Evolutionary conservation across 1,140 invertebrate genomes (phyloP), one percentile per base, ranked within the genome.

Genomic region (Heliconius nattereri): DNA sequence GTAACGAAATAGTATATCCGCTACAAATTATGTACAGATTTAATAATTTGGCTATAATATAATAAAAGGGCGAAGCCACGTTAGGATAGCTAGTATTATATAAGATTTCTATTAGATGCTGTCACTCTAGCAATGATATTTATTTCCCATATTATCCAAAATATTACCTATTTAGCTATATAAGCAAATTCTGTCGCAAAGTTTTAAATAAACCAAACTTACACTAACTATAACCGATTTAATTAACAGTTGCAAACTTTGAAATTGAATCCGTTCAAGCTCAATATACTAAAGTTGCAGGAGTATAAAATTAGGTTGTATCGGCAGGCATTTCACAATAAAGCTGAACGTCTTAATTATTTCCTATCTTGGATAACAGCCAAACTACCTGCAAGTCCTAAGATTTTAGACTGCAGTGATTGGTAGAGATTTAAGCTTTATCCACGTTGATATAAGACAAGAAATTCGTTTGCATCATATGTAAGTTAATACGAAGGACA

Each of bases 301-400:
- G 57, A 29, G 60, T 66, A 26, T 29, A 16, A 66, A 66, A 66
- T 66, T 66, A 66, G 60, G 60, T 66, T 66, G 13, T 66, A 66
- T 66, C 60, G 26, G 60, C 60, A 66, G 23, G 60, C 60, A 29
- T 66, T 66, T 66, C 60, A 66, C 60, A 29, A 66, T 66, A 66
- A 23, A 26, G 26, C 26, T 66, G 60, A 66, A 19, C 60, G 60
- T 29, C 60, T 29, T 66, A 66, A 66, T 66, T 66, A 66, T 29
- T 66, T 66, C 60, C 60, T 66, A 11, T 66, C 60, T 29, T 66
- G 60, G 60, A 29, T 26, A 66, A 16, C 60, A 66, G 5, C 60
- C 60, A 66, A 66, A 29, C 9, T 66, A 66, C 57, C 23, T 60
- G n/a, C 26, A 66, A 66, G 60, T 66, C 11, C 60, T 66, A 23